phyloP scores from a whole-genome alignment of 2,888 invertebrate species.

The Neoascia interrupta region DNA sequence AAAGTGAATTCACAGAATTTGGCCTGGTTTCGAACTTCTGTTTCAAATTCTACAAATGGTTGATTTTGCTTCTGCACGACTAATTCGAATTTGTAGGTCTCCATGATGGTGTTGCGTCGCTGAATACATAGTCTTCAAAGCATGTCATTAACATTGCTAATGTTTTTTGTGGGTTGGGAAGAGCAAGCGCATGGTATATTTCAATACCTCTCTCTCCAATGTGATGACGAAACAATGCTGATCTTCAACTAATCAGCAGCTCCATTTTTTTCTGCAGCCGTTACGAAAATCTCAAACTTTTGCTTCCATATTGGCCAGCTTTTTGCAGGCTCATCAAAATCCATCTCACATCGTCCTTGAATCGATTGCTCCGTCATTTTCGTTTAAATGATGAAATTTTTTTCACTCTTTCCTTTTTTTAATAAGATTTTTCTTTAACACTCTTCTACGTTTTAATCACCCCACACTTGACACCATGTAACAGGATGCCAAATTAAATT shows the following conservation, averaged over 20 bases:
- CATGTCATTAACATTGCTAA: constrained; percentile 19
- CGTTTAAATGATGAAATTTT: too few relatives aligned
- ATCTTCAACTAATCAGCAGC: constrained; percentile 16
- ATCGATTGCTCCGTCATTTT: too few relatives aligned
- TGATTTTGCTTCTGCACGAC: constrained; percentile 34
- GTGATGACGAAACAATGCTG: constrained; percentile 28
- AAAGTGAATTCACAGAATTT: constrained; percentile 28
- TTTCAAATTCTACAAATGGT: constrained; percentile 37
- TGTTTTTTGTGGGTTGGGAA: constrained; percentile 1
- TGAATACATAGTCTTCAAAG: constrained; percentile 25
- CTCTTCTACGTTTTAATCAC: neutral
- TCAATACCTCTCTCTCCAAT: constrained; percentile 31
- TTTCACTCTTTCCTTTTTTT: neutral
- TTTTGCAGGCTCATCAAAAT: constrained; percentile 23
- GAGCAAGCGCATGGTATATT: constrained; percentile 22
- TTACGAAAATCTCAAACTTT: constrained; percentile 24
- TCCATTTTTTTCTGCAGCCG: constrained; percentile 19
- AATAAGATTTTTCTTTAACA: neutral
- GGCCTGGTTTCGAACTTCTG: constrained; percentile 40
- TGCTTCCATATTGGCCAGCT: constrained; percentile 10
- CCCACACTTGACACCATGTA: too few relatives aligned
- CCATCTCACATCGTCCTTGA: too few relatives aligned
- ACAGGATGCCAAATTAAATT: too few relatives aligned
- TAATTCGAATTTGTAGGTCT: constrained; percentile 21
- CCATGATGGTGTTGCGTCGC: constrained; percentile 20